These are phyloP conservation scores for Athrips mouffetella DNA, from an alignment of 2,888 invertebrate genomes.

Conservation along the genomic window DNA sequence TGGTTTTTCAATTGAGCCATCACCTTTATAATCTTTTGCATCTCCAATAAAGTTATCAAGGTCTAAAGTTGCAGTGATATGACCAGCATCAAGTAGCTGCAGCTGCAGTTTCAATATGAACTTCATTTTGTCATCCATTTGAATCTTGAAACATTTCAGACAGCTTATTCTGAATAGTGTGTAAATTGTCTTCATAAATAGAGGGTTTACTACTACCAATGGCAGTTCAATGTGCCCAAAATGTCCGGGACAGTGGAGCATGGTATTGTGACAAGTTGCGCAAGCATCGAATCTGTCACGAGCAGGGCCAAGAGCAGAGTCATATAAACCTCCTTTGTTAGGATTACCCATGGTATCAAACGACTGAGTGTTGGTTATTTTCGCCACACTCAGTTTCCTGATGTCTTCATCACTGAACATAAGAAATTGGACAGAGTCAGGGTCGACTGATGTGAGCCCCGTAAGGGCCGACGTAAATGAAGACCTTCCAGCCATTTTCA, in stretches of 20 bases:
- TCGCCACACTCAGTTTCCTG: conserved; percentile 86
- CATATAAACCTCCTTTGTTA: conserved; percentile 92
- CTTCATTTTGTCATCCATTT: conserved; percentile 75
- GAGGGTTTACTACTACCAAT: conserved; percentile 92
- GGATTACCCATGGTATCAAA: conserved; percentile 92
- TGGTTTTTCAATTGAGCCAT: conserved; percentile 64
- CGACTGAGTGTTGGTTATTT: conserved; percentile 86
- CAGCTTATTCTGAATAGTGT: conserved; percentile 84
- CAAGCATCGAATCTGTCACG: conserved; percentile 84
- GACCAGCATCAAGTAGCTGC: conserved; percentile 84
- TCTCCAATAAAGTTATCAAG: conserved; percentile 70
- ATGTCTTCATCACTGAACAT: conserved; percentile 88
- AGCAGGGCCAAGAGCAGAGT: conserved; percentile 86
- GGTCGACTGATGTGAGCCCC: conserved; percentile 57
- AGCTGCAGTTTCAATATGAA: conserved; percentile 82
- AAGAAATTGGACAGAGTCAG: conserved; percentile 79
- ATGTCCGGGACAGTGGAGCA: conserved; percentile 91
- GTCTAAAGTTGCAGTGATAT: conserved; percentile 84
- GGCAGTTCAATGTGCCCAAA: conserved; percentile 96
- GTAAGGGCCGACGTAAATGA: conserved; percentile 45
- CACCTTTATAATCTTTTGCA: conserved; percentile 46
- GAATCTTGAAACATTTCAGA: conserved; percentile 82
- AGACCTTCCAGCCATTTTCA: conserved; percentile 51
- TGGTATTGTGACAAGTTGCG: conserved; percentile 85
- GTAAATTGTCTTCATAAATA: conserved; percentile 87